Evolutionary conservation across 2,797 vertebrate genomes (phyloP).

Genomic region (Arctocebus calabarensis): DNA sequence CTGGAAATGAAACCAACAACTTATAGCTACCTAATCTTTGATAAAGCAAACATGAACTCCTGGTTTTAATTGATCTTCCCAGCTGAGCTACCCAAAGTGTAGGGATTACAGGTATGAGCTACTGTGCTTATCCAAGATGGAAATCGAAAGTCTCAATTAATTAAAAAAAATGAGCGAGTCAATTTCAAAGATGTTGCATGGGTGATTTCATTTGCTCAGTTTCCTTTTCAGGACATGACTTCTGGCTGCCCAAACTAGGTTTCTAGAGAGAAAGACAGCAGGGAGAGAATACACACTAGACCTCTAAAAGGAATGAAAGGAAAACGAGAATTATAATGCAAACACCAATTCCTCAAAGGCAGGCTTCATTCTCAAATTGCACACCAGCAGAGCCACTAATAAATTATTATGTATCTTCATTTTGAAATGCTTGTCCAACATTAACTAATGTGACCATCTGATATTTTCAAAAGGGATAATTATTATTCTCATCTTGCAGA

Average conservation of each 20-base stretch:
- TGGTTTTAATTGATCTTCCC: not conserved
- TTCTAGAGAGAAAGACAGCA: not conserved
- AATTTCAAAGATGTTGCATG: not conserved
- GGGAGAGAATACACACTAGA: not conserved
- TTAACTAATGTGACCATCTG: constrained; percentile 80
- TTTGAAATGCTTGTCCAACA: constrained; percentile 70
- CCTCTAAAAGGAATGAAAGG: not conserved
- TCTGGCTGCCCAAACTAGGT: not conserved
- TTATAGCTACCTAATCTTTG: no score
- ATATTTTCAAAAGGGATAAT: constrained; percentile 80
- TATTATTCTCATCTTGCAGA: constrained; percentile 80
- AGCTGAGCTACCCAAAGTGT: not conserved
- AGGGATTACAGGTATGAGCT: not conserved
- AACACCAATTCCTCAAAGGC: constrained; percentile 27
- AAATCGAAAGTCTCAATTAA: not conserved
- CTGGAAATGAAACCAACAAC: no score
- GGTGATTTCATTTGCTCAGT: not conserved
- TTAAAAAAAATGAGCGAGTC: not conserved
- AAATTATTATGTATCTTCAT: not conserved
- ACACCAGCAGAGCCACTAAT: constrained; percentile 66
- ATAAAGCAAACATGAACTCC: not conserved
- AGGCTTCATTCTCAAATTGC: constrained; percentile 68
- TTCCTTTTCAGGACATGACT: not conserved
- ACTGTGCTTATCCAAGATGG: not conserved
- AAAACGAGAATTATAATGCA: constrained; percentile 23